A percentile compares a stretch with the other conserved stretches of the same genome.
Conservation (phyloP, 2,113 vertebrate species). For the Odontesthes bonariensis region DNA sequence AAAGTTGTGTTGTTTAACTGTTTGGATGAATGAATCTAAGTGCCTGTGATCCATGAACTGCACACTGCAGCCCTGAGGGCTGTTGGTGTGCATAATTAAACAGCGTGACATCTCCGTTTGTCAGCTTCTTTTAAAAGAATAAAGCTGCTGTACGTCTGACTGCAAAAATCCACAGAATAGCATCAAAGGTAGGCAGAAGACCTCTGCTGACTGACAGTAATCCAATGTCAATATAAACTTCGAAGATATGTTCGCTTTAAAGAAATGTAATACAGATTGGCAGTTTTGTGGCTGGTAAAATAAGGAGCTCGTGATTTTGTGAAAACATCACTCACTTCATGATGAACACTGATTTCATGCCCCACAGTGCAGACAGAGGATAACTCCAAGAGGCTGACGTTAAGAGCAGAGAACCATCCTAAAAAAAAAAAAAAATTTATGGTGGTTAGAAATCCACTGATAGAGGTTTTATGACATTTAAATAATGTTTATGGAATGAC, state of each 20-base stretch:
- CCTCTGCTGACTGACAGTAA: not conserved
- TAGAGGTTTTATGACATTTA: not conserved
- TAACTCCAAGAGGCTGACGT: slow-evolving; percentile 98
- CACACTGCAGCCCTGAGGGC: slow-evolving; percentile 45
- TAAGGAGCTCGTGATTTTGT: not conserved
- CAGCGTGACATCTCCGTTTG: slow-evolving; percentile 37
- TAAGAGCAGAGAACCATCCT: slow-evolving; percentile 96
- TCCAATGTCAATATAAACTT: not conserved
- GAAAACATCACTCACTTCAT: slow-evolving; percentile 92
- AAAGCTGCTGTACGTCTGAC: slow-evolving; percentile 33
- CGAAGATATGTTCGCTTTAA: not conserved
- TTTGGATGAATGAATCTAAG: slow-evolving; percentile 38
- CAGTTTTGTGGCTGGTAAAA: slow-evolving; percentile 12
- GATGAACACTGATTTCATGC: slow-evolving; percentile 99
- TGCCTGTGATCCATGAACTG: slow-evolving; percentile 42
- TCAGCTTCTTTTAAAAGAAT: slow-evolving; percentile 33
- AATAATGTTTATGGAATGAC: no score
- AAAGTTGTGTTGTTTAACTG: slow-evolving; percentile 40
- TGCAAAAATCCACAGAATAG: slow-evolving; percentile 18
- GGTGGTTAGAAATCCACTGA: not conserved
- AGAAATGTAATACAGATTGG: not conserved
- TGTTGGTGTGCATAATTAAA: slow-evolving; percentile 61
- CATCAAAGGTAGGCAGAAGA: slow-evolving; percentile 3
- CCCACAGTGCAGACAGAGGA: slow-evolving; percentile 96
- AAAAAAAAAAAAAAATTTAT: slow-evolving; percentile 32